Evolutionary conservation across 2,888 invertebrate species (phyloP).

Genomic region (Sarcophaga subvicina): DNA sequence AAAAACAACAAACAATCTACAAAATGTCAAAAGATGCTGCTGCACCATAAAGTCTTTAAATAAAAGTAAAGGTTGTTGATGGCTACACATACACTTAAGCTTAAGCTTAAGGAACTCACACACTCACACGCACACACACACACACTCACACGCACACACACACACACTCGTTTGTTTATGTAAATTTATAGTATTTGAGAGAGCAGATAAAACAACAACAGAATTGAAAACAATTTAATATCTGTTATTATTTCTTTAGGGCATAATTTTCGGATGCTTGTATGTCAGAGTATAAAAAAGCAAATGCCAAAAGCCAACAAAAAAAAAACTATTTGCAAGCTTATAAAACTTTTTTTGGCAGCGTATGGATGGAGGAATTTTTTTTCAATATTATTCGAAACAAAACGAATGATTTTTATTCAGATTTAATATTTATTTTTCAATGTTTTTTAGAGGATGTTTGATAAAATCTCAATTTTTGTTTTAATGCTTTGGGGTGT

Average conservation of each 20-base stretch:
- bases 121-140: not conserved
- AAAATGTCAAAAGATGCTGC: slow-evolving; percentile 60
- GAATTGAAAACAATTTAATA: slow-evolving; percentile 37
- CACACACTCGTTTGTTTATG: not conserved
- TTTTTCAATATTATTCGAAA: slow-evolving; percentile 18
- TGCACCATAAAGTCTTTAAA: slow-evolving; percentile 42
- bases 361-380: not conserved
- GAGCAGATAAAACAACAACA: not conserved
- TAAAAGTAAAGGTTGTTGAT: slow-evolving; percentile 43
- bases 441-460: not conserved
- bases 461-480: not conserved
- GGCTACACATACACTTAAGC: slow-evolving; percentile 1
- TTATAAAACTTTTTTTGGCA: slow-evolving; percentile 16
- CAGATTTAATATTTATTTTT: not conserved
- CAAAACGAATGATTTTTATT: not conserved
- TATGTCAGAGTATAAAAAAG: not conserved
- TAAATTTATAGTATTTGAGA: slow-evolving; percentile 13
- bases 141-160: not conserved
- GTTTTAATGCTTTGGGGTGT: not conserved
- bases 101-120: not conserved
- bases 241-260: slow-evolving; percentile 26
- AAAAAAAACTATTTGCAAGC: not conserved
- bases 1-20: slow-evolving; percentile 34
- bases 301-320: not conserved
- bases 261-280: slow-evolving; percentile 12